Conservation (phyloP, 2,888 invertebrate genomes). For the Drosophila neutralis region DNA sequence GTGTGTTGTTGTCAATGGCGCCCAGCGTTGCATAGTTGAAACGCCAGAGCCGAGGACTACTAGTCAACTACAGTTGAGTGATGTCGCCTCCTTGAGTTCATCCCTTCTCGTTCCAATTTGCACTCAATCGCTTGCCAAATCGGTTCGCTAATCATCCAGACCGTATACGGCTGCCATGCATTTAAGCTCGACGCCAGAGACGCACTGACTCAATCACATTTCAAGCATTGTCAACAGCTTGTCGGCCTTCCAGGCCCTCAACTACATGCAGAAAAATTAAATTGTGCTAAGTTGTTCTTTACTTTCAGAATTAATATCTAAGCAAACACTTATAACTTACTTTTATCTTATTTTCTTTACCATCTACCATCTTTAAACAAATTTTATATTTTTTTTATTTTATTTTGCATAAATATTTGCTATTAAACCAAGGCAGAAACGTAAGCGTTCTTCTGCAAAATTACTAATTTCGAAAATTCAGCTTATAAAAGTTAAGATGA, state of each 20-base stretch:
- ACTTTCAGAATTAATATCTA: background rate
- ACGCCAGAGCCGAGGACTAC: slow-evolving; percentile 42
- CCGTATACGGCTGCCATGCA: slow-evolving; percentile 46
- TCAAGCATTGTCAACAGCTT: slow-evolving; percentile 55
- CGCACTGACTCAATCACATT: slow-evolving; percentile 64
- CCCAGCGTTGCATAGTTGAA: slow-evolving; percentile 67
- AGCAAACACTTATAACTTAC: too few species aligned
- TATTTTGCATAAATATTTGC: background rate
- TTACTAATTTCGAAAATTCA: background rate
- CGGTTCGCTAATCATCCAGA: slow-evolving; percentile 73
- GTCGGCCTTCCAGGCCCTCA: slow-evolving; percentile 5
- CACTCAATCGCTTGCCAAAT: slow-evolving; percentile 72
- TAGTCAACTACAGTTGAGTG: slow-evolving; percentile 50
- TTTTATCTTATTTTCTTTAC: background rate
- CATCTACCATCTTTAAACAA: too few species aligned
- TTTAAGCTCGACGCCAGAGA: slow-evolving; percentile 36
- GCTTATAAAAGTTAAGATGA: background rate
- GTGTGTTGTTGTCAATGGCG: slow-evolving; percentile 73
- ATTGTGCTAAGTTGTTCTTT: background rate
- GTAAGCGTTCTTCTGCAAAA: background rate
- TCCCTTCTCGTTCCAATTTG: slow-evolving; percentile 13
- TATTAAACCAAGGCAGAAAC: too few species aligned
- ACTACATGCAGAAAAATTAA: background rate
- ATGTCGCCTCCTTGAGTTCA: background rate
- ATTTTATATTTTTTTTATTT: too few species aligned